Percentiles rank a stretch among this genome's conserved stretches.
Evolutionary conservation across 92 coral and sea anemone genomes (phyloP).

Genomic region (Umimayanthus kanabou): DNA sequence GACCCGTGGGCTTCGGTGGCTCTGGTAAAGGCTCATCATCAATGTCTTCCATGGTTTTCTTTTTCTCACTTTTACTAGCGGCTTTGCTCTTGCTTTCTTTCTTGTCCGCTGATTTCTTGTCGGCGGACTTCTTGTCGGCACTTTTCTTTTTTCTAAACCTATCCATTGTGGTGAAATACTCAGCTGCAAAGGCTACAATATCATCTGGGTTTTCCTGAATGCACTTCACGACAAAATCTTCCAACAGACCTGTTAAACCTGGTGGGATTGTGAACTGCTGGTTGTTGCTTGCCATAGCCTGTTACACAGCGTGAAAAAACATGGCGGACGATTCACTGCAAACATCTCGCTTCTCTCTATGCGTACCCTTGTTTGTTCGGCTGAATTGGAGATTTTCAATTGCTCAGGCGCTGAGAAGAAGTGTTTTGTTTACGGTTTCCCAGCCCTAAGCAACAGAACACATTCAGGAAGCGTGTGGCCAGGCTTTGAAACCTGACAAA

Average conservation of each 20-base stretch:
- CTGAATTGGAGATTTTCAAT: constrained; percentile 22
- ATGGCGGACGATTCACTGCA: constrained; percentile 18
- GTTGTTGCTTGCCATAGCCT: constrained; percentile 60
- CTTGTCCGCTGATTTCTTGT: constrained; percentile 65
- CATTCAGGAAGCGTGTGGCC: constrained; percentile 29
- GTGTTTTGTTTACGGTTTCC: constrained; percentile 35
- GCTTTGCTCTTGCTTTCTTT: constrained; percentile 67
- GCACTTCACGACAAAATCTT: constrained; percentile 97
- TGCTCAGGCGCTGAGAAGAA: constrained; percentile 21
- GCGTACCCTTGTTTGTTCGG: background rate
- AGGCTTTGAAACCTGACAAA: constrained; percentile 37
- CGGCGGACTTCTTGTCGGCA: constrained; percentile 46
- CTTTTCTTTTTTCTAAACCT: constrained; percentile 56
- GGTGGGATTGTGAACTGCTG: constrained; percentile 83
- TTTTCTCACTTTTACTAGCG: constrained; percentile 20
- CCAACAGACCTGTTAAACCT: constrained; percentile 88
- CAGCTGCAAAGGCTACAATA: constrained; percentile 95
- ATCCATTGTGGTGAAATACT: constrained; percentile 86
- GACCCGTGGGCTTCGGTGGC: constrained; percentile 81
- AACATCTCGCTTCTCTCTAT: constrained; percentile 25
- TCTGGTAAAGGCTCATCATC: constrained; percentile 70
- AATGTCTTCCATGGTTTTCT: constrained; percentile 31
- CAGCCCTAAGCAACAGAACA: constrained; percentile 46
- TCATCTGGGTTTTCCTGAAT: constrained; percentile 95
- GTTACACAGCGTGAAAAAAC: constrained; percentile 13